Evolutionary conservation across 1,140 invertebrate genomes (phyloP).

Genomic region (Paraescarpia echinospica): DNA sequence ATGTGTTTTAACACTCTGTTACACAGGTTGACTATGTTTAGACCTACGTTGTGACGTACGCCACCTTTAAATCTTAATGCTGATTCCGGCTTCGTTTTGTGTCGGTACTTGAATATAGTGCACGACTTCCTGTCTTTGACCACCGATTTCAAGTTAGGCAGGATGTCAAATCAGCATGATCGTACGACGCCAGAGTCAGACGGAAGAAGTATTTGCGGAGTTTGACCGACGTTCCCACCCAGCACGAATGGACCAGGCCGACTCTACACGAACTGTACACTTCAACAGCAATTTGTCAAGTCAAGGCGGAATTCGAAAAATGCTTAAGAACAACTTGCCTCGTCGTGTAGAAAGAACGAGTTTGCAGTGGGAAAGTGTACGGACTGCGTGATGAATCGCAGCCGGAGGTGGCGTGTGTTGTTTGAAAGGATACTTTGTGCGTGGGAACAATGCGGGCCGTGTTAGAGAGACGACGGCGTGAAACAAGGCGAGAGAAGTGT

Average conservation of each 20-base stretch:
- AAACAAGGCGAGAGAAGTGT: neutral
- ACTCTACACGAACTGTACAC: neutral
- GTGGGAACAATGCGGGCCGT: neutral
- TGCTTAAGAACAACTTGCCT: neutral
- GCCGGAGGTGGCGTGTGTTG: neutral
- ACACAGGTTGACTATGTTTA: too few species aligned
- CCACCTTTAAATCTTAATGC: too few species aligned
- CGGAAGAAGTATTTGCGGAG: neutral
- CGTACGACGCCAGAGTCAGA: neutral
- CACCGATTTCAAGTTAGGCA: too few species aligned
- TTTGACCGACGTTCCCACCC: neutral
- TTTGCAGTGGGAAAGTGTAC: neutral
- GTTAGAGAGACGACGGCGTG: neutral
- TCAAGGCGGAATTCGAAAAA: neutral
- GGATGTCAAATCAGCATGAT: too few species aligned
- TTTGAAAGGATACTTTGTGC: neutral
- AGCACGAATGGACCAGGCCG: neutral
- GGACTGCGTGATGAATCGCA: neutral
- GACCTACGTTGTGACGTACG: too few species aligned
- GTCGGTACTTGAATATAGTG: too few species aligned
- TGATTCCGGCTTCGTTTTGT: too few species aligned
- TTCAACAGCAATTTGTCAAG: neutral
- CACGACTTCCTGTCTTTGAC: too few species aligned
- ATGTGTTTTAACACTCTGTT: too few species aligned
- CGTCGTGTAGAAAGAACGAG: neutral